Conservation (phyloP, 2,797 vertebrate genomes). For the Chrosomus eos region DNA sequence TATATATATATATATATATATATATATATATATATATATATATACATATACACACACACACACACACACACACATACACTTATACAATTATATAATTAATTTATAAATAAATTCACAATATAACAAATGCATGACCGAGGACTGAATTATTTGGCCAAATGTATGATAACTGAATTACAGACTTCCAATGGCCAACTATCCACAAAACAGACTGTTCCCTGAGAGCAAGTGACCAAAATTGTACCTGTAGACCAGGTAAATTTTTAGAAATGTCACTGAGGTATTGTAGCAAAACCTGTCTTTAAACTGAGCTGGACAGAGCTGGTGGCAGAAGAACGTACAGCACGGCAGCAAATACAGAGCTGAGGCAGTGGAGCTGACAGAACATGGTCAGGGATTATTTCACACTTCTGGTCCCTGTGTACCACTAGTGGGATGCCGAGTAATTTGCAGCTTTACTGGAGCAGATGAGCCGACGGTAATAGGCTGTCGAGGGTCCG, state of each 20-base stretch:
- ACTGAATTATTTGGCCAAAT: neutral
- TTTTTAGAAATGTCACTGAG: conserved; percentile 28
- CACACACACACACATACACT: no score
- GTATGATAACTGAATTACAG: neutral
- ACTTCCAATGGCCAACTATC: conserved; percentile 8
- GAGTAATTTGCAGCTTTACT: conserved; percentile 77
- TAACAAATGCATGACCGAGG: neutral
- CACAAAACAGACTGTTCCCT: neutral
- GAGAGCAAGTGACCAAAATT: neutral
- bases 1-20: no score
- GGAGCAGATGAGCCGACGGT: conserved; percentile 74
- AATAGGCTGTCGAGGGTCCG: conserved; percentile 52
- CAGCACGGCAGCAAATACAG: conserved; percentile 9
- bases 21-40: no score
- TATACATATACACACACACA: no score
- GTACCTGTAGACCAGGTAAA: neutral
- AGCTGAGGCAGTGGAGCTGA: conserved; percentile 47
- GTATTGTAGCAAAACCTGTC: conserved; percentile 9
- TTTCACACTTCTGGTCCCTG: conserved; percentile 72
- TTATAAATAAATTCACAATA: neutral
- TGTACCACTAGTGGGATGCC: conserved; percentile 59
- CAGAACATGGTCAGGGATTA: conserved; percentile 67
- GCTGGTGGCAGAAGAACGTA: neutral
- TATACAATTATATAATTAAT: no score
- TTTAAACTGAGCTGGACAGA: conserved; percentile 27